These are phyloP conservation scores for Vulpes vulpes DNA, from an alignment of 2,113 vertebrate species.

Conservation along the genomic window DNA sequence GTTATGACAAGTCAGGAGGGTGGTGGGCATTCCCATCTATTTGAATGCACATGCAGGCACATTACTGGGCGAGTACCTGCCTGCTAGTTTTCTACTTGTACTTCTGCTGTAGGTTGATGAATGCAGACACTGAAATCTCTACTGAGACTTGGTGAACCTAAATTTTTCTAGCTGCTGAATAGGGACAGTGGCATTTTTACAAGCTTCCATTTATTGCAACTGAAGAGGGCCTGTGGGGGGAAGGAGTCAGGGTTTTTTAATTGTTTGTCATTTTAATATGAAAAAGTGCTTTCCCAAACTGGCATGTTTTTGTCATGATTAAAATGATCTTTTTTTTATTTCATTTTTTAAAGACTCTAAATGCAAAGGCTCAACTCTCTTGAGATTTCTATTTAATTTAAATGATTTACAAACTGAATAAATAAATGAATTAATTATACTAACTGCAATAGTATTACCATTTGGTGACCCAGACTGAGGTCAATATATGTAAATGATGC, in stretches of 20 bases:
- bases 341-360: constrained; percentile 13
- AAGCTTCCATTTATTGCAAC: constrained; percentile 18
- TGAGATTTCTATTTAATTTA: constrained; percentile 61
- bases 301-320: not conserved
- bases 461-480: constrained; percentile 15
- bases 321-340: constrained; percentile 54
- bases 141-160: not conserved
- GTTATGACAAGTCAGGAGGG: not conserved
- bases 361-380: not conserved
- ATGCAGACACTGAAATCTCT: not conserved
- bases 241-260: not conserved
- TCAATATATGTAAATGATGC: constrained; percentile 1
- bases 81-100: not conserved
- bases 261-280: constrained; percentile 25
- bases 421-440: constrained; percentile 49
- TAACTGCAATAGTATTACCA: not conserved
- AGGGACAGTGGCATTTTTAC: not conserved
- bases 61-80: accelerated
- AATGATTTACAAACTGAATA: constrained; percentile 61
- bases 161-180: not conserved
- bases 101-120: not conserved
- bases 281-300: not conserved
- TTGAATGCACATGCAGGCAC: not conserved
- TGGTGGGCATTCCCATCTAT: too few relatives aligned
- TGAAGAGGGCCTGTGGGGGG: not conserved